A percentile compares a stretch with the other conserved stretches of the same genome.
Evolutionary conservation across 2,888 invertebrate genomes (phyloP).

Genomic region (Aporophyla nigra): DNA sequence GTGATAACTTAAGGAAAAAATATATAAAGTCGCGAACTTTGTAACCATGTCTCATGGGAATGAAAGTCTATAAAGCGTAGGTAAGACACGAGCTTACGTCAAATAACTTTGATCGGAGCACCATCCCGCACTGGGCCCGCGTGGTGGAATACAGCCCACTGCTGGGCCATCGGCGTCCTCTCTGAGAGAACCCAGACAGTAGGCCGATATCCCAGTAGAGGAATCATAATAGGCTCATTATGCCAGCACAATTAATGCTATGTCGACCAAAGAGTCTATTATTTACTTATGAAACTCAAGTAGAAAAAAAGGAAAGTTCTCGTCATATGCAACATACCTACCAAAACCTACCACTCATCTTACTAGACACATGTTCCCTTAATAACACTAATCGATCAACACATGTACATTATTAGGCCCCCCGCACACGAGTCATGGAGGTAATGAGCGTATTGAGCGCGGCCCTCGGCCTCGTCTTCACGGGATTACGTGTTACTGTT

Average conservation of each 20-base stretch:
- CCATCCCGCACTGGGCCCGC: no score
- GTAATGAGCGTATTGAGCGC: conserved; percentile 78
- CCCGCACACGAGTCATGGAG: conserved; percentile 70
- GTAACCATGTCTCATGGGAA: background rate
- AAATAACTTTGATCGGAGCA: no score
- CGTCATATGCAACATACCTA: background rate
- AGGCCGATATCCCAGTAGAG: no score
- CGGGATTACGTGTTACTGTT: conserved; percentile 79
- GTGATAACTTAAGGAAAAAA: background rate
- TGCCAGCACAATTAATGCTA: background rate
- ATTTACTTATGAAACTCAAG: background rate
- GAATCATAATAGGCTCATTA: no score
- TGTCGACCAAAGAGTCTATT: background rate
- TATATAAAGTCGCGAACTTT: background rate
- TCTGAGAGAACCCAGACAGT: no score
- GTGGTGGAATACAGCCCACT: no score
- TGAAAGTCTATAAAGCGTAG: background rate
- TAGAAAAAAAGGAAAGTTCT: background rate
- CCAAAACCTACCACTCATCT: conserved; percentile 25
- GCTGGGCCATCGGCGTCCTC: no score
- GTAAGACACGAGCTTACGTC: background rate
- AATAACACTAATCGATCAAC: conserved; percentile 65
- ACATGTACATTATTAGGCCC: conserved; percentile 73
- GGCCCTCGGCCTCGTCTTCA: conserved; percentile 69
- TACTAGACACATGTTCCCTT: conserved; percentile 52